Evolutionary conservation across 1,140 invertebrate species (phyloP).

Genomic region (Eumaeus atala): DNA sequence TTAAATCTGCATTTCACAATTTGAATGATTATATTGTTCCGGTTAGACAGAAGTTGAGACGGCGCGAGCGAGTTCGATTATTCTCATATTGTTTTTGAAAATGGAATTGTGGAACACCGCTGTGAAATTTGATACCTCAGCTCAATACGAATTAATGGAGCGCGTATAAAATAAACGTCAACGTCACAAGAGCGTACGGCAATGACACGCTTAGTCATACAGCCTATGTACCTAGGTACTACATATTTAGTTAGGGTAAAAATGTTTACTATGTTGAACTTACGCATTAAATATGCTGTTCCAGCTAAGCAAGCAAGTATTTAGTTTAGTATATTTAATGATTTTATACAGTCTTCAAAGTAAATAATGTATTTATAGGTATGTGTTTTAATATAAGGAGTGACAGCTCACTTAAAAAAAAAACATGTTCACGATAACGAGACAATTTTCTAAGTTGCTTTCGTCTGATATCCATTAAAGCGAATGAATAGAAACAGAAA

Average conservation of each 20-base stretch:
- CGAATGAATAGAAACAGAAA: conserved; percentile 19
- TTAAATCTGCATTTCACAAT: conserved; percentile 29
- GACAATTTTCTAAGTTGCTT: conserved; percentile 3
- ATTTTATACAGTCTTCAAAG: no score
- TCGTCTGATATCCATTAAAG: conserved; percentile 2
- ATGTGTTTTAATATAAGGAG: background rate
- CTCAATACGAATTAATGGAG: conserved; percentile 70
- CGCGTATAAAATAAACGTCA: conserved; percentile 41
- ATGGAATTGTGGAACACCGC: conserved; percentile 47
- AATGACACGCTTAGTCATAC: conserved; percentile 6
- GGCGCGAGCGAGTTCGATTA: conserved; percentile 39
- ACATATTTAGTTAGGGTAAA: no score
- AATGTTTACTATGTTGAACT: no score
- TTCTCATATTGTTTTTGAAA: conserved; percentile 40
- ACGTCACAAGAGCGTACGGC: conserved; percentile 15
- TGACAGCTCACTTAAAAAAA: conserved; percentile 5
- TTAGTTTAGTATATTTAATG: no score
- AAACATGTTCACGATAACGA: conserved; percentile 1
- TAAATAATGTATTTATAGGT: no score
- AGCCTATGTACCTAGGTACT: conserved; percentile 26
- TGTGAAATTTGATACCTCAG: conserved; percentile 46
- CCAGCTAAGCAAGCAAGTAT: no score
- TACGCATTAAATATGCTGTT: no score
- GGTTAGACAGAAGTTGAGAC: conserved; percentile 29
- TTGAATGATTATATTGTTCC: conserved; percentile 34